Conservation (phyloP, 2,113 vertebrate genomes). For the Rana temporaria region DNA sequence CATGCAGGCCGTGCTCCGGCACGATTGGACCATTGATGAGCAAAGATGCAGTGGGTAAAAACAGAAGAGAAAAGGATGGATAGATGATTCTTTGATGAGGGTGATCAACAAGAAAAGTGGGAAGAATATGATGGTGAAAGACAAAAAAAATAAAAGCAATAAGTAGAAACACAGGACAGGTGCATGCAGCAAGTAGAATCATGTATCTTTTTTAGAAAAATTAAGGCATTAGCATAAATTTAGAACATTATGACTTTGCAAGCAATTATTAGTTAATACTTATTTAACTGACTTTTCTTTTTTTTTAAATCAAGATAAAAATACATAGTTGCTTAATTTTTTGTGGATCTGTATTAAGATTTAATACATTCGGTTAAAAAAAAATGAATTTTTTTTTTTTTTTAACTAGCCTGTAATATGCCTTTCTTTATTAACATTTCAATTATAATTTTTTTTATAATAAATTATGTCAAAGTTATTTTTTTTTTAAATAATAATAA, state of each 20-base stretch:
- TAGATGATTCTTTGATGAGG: conserved; percentile 61
- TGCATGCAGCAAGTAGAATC: conserved; percentile 80
- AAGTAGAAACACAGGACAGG: conserved; percentile 60
- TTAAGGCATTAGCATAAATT: conserved; percentile 73
- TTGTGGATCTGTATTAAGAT: too few relatives aligned
- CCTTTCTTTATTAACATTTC: too few relatives aligned
- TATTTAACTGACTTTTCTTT: too few relatives aligned
- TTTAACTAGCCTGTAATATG: too few relatives aligned
- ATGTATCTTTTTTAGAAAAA: conserved; percentile 65
- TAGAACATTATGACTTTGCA: conserved; percentile 72
- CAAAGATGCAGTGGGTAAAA: conserved; percentile 64
- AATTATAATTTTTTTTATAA: too few relatives aligned
- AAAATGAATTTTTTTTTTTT: too few relatives aligned
- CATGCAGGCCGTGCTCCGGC: conserved; percentile 84
- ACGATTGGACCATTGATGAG: conserved; percentile 73
- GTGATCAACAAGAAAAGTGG: conserved; percentile 62
- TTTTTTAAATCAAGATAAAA: too few relatives aligned
- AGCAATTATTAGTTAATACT: background rate
- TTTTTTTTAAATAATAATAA: too few relatives aligned
- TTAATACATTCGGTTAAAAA: too few relatives aligned
- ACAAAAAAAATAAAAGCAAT: conserved; percentile 53
- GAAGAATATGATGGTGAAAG: conserved; percentile 59
- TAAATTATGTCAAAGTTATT: too few relatives aligned
- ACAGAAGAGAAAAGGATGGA: conserved; percentile 57
- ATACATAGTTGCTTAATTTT: too few relatives aligned